Evolutionary conservation across 2,888 invertebrate species (phyloP), one percentile per base, ranked within the genome.

Genomic region (Polydrusus tereticollis): DNA sequence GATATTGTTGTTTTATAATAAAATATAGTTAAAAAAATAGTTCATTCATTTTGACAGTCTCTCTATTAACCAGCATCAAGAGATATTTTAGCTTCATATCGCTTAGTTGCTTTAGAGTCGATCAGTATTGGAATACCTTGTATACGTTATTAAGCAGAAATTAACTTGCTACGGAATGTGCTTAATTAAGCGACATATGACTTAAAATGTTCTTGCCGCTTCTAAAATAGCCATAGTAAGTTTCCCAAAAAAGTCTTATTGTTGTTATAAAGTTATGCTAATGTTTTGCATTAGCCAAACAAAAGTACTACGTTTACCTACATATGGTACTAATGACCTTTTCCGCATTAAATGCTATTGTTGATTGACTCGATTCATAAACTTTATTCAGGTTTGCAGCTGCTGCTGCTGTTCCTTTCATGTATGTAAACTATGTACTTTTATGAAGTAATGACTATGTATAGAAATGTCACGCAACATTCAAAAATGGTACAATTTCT

Each of bases 241-340:
- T 26, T 60, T 60, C 60, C 60, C 29, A 33, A 63, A 50, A 23
- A 29, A 50, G 33, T 33, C 18, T 14, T 29, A 63, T 20, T 47
- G 26, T 45, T 45, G 14, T 41, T 26, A 43, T 43, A 29, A 29
- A 23, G 16, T 43, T 45, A 60, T 45, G 20, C 14, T 63, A 63
- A 47, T 47, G 47, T 33, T 41, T 43, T 21, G 23, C 10, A 60
- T 60, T 12, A 43, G 50, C 20, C 26, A 29, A 55, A 55, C 47
- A 63, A 47, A 50, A 63, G 63, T 50, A 63, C 33, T 14, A 33
- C 63, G 33, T 63, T 47, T 63, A 47, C 47, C 63, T 63, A 63
- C 63, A 63, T 63, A 63, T 63, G 63, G 65, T 55, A 36, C 60
- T 72, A 72, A 72, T 67, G 62, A 67, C 71, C 71, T 72, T 72